A percentile compares a stretch with the other conserved stretches of the same genome.
Conservation (phyloP, 2,113 vertebrate genomes). For the human region DNA sequence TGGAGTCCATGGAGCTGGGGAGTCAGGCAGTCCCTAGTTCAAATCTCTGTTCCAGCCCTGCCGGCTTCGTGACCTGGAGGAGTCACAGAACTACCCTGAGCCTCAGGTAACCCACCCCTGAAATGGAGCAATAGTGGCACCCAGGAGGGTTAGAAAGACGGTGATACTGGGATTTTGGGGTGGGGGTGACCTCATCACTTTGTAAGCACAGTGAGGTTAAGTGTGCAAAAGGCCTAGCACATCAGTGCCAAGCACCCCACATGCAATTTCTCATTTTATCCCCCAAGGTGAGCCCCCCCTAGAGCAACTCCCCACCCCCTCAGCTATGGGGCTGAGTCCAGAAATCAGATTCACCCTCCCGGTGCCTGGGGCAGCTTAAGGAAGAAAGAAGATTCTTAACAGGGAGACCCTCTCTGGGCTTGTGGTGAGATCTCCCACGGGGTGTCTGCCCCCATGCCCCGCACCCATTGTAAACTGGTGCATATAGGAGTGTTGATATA, state of each 20-base stretch:
- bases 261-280: background rate
- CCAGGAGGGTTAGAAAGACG: background rate
- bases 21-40: background rate
- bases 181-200: background rate
- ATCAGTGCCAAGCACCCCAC: background rate
- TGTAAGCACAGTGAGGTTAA: background rate
- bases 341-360: background rate
- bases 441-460: background rate
- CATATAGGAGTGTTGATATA: no score
- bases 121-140: background rate
- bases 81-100: background rate
- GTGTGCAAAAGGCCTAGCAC: background rate
- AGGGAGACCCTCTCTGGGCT: background rate
- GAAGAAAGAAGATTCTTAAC: background rate
- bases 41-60: background rate
- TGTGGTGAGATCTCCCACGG: background rate
- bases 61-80: background rate
- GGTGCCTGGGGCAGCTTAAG: background rate
- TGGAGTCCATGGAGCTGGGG: background rate
- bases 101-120: background rate
- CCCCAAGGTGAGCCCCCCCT: background rate
- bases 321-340: background rate
- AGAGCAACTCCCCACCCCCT: background rate
- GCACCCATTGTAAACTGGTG: fast-evolving
- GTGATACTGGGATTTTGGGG: background rate